A percentile compares a stretch with the other conserved stretches of the same genome.
These are phyloP conservation scores for Emys orbicularis DNA, from an alignment of 2,797 vertebrate species.

Conservation along the genomic window DNA sequence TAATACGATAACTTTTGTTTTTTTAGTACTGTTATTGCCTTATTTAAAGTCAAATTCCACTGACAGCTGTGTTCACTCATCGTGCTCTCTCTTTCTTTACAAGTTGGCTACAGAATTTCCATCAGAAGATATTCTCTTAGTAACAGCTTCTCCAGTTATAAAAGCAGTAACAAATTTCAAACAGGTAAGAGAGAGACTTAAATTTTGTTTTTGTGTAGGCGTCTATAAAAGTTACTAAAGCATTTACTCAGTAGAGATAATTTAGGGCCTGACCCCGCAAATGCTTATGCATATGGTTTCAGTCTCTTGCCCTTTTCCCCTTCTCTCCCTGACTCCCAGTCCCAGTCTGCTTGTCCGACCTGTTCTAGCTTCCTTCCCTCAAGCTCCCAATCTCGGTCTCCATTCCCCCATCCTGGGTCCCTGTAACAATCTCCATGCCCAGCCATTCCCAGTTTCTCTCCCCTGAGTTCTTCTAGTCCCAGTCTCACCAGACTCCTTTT, in stretches of 20 bases:
- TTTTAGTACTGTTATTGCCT: background rate
- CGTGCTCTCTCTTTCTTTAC: constrained; percentile 9
- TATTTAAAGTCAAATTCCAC: background rate
- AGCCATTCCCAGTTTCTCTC: background rate
- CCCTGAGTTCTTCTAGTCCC: background rate
- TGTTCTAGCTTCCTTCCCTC: background rate
- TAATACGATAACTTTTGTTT: background rate
- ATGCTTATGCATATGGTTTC: background rate
- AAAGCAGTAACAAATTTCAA: constrained; percentile 94
- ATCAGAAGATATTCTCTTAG: constrained; percentile 86
- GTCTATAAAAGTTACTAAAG: background rate
- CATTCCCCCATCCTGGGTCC: background rate
- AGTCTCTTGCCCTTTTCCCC: background rate
- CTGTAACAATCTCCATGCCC: background rate
- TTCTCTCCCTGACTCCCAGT: background rate
- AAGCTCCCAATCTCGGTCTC: background rate
- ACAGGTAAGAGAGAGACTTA: constrained; percentile 84
- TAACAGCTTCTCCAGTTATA: constrained; percentile 91
- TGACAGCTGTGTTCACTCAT: background rate
- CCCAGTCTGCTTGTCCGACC: background rate
- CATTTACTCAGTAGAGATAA: background rate
- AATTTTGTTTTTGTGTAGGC: background rate
- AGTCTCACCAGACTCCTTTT: background rate
- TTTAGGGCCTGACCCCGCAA: background rate
- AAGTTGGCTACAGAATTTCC: constrained; percentile 90